Evolutionary conservation across 2,113 vertebrate genomes (phyloP).

Genomic region (Labeo catla): DNA sequence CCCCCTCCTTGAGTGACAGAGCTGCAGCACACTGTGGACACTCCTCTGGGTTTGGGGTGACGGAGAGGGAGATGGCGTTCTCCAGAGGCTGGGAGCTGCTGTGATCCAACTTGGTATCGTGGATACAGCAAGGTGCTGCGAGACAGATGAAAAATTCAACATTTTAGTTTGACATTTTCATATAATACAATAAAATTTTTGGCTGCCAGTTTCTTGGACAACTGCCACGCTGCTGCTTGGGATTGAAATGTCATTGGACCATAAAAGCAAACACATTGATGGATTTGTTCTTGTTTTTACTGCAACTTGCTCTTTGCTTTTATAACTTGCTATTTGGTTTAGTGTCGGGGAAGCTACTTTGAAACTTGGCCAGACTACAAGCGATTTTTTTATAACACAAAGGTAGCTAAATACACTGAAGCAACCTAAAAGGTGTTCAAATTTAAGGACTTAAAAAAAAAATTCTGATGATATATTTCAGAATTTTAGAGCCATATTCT

Average conservation of each 20-base stretch:
- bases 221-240: conserved; percentile 5
- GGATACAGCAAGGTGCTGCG: conserved; percentile 79
- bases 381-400: neutral
- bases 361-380: neutral
- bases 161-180: conserved; percentile 23
- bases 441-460: neutral
- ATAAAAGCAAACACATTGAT: conserved; percentile 18
- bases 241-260: conserved; percentile 1
- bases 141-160: neutral
- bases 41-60: conserved; percentile 80
- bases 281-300: conserved; percentile 18
- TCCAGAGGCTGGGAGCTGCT: conserved; percentile 66
- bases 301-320: conserved; percentile 30
- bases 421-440: neutral
- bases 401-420: neutral
- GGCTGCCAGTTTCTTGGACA: conserved; percentile 1
- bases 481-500: neutral
- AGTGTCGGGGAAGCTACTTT: neutral
- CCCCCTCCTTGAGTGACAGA: conserved; percentile 67
- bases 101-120: conserved; percentile 80
- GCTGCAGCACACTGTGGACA: conserved; percentile 79
- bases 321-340: conserved; percentile 7
- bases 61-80: conserved; percentile 82
- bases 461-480: neutral
- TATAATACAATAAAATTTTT: neutral